phyloP scores from a whole-genome alignment of 2,113 vertebrate genomes.

The Pseudopodoces humilis region DNA sequence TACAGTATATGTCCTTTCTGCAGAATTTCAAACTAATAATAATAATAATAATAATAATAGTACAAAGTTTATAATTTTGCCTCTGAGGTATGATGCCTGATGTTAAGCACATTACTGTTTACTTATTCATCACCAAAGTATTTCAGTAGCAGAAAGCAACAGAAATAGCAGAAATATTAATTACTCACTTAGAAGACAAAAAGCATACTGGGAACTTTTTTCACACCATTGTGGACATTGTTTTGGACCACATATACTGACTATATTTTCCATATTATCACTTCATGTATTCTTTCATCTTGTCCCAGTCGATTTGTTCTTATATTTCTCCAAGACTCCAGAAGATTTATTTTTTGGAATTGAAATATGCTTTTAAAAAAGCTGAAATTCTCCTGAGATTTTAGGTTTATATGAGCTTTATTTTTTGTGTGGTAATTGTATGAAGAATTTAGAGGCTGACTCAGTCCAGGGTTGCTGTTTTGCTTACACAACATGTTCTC shows the following conservation, averaged over 20 bases:
- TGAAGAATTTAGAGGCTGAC: neutral
- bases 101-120: neutral
- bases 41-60: neutral
- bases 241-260: neutral
- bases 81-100: neutral
- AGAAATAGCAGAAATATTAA: neutral
- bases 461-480: neutral
- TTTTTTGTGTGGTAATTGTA: neutral
- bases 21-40: neutral
- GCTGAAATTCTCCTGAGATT: neutral
- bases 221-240: neutral
- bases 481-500: neutral
- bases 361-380: neutral
- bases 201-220: neutral
- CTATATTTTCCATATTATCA: neutral
- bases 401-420: neutral
- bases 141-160: neutral
- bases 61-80: neutral
- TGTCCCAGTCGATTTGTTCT: neutral
- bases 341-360: neutral
- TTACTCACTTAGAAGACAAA: neutral
- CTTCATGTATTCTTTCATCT: neutral
- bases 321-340: neutral
- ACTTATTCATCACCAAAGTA: neutral
- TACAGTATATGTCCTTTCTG: neutral